A percentile compares a stretch with the other conserved stretches of the same genome.
phyloP scores from a whole-genome alignment of 1,140 invertebrate genomes.

The Brevipalpus yothersi region DNA sequence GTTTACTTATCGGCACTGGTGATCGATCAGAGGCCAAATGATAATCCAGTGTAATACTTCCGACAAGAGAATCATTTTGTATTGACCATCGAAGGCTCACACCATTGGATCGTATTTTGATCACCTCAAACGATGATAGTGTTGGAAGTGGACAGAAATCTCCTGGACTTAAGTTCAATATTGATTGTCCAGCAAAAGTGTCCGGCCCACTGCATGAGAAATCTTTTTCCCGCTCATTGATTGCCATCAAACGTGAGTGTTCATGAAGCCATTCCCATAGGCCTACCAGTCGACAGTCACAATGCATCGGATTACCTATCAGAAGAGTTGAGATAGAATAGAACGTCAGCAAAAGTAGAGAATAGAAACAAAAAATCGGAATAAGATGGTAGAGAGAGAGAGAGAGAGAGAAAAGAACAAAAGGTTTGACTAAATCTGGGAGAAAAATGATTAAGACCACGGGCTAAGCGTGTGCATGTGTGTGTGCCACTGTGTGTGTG shows the following conservation, averaged over 20 bases:
- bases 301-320: conserved; percentile 55
- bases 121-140: conserved; percentile 50
- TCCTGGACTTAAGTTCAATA: conserved; percentile 45
- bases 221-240: conserved; percentile 13
- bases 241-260: conserved; percentile 38
- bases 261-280: conserved; percentile 66
- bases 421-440: no score
- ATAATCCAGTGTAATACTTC: conserved; percentile 61
- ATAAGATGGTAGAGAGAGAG: no score
- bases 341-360: neutral
- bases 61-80: conserved; percentile 54
- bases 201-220: conserved; percentile 50
- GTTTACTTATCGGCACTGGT: conserved; percentile 18
- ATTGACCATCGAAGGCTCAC: conserved; percentile 66
- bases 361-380: no score
- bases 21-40: conserved; percentile 36
- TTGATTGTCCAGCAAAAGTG: conserved; percentile 41
- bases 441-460: no score
- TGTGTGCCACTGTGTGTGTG: no score
- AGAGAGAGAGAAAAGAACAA: no score
- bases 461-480: no score
- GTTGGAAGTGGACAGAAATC: conserved; percentile 54
- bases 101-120: conserved; percentile 65
- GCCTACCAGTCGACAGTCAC: conserved; percentile 55
- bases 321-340: neutral